Percentiles rank a stretch among this genome's conserved stretches.
phyloP scores from a whole-genome alignment of 2,888 invertebrate species.

The Teleiodes luculella region DNA sequence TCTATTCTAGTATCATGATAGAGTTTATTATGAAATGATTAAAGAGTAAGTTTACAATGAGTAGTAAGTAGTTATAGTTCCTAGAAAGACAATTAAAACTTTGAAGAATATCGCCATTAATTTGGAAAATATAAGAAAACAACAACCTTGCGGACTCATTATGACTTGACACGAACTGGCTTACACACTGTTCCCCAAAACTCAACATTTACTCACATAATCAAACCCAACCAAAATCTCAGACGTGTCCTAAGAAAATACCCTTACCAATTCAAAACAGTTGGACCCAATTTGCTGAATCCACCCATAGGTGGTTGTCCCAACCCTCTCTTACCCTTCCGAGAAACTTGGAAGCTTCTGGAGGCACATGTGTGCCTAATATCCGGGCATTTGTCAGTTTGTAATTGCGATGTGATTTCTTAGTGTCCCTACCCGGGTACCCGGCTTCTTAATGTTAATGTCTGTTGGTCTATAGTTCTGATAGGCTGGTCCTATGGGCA shows the following conservation, averaged over 20 bases:
- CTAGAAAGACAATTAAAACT: too few species aligned
- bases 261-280: constrained; percentile 12
- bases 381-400: constrained; percentile 75
- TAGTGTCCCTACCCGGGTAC: constrained; percentile 71
- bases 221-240: constrained; percentile 3
- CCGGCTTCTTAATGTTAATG: constrained; percentile 62
- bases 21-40: too few species aligned
- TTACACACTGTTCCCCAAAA: neutral
- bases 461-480: constrained; percentile 48
- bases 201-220: neutral
- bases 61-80: too few species aligned
- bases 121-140: too few species aligned
- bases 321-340: constrained; percentile 11
- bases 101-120: too few species aligned
- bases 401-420: constrained; percentile 75
- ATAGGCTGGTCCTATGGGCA: neutral
- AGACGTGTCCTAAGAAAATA: constrained; percentile 17
- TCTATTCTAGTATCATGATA: too few species aligned
- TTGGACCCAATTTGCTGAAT: constrained; percentile 9
- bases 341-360: constrained; percentile 35
- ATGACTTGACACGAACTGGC: too few species aligned
- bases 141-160: too few species aligned
- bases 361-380: constrained; percentile 74
- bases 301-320: constrained; percentile 16
- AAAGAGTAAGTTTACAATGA: too few species aligned